phyloP scores from a whole-genome alignment of 2,797 vertebrate genomes.

The Trachurus trachurus region DNA sequence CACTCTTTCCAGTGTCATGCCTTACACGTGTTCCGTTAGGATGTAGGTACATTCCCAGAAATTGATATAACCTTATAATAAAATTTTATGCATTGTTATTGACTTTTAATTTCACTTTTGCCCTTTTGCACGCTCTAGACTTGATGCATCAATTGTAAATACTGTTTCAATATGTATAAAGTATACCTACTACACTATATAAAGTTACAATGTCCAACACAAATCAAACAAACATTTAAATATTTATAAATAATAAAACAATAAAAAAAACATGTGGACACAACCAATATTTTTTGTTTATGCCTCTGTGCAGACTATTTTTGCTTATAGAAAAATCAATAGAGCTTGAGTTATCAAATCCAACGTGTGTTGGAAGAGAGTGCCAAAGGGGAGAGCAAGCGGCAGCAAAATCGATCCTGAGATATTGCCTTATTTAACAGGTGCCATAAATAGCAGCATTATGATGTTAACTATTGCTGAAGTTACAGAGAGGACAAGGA shows the following conservation, averaged over 20 bases:
- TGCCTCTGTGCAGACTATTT: slow-evolving; percentile 86
- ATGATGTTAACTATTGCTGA: slow-evolving; percentile 86
- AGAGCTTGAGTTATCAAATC: slow-evolving; percentile 93
- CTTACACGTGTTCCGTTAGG: slow-evolving; percentile 18
- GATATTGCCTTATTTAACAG: slow-evolving; percentile 93
- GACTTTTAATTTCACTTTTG: slow-evolving; percentile 4
- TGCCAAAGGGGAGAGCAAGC: slow-evolving; percentile 80
- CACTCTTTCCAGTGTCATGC: slow-evolving; percentile 32
- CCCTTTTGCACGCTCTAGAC: background rate
- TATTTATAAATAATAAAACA: slow-evolving; percentile 47
- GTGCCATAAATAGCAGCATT: slow-evolving; percentile 92
- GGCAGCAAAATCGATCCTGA: slow-evolving; percentile 93
- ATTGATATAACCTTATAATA: slow-evolving; percentile 13
- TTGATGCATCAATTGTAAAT: background rate
- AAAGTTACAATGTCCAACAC: slow-evolving; percentile 19
- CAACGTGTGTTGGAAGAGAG: slow-evolving; percentile 78
- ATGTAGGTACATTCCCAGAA: slow-evolving; percentile 30
- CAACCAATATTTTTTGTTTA: slow-evolving; percentile 73
- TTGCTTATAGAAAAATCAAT: slow-evolving; percentile 97
- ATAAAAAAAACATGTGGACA: slow-evolving; percentile 57
- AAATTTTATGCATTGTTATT: background rate
- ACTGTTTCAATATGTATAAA: background rate
- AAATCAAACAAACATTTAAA: slow-evolving; percentile 51
- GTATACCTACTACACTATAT: background rate
- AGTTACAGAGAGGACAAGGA: slow-evolving; percentile 78